Evolutionary conservation across 2,888 invertebrate genomes (phyloP).

Genomic region (Cerceris rybyensis): DNA sequence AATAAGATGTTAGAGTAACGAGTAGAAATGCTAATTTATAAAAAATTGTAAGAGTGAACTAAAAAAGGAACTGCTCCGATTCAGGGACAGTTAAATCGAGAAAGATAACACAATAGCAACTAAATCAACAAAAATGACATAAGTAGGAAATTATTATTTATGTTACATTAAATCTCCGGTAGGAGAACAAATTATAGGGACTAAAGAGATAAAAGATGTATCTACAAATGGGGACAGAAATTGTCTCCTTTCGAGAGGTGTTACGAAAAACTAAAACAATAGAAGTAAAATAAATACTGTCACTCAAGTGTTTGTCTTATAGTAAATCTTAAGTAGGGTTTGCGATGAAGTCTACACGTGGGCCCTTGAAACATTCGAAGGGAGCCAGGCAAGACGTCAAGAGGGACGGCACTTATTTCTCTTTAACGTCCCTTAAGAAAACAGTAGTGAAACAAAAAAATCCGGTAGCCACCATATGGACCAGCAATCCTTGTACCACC

Average conservation of each 20-base stretch:
- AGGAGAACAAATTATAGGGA: too few relatives aligned
- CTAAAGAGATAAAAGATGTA: too few relatives aligned
- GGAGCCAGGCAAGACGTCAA: conserved; percentile 21
- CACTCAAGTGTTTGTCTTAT: conserved; percentile 45
- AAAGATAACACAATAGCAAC: too few relatives aligned
- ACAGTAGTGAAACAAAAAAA: conserved; percentile 53
- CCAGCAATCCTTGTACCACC: conserved; percentile 36
- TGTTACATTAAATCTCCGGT: too few relatives aligned
- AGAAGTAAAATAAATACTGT: not conserved
- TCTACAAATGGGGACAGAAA: too few relatives aligned
- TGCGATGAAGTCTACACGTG: conserved; percentile 38
- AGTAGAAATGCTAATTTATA: not conserved
- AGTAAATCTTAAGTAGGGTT: conserved; percentile 51
- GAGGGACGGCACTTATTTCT: conserved; percentile 38
- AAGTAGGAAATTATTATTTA: too few relatives aligned
- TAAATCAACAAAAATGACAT: too few relatives aligned
- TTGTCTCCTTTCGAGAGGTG: not conserved
- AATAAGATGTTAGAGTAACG: not conserved
- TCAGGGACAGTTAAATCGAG: too few relatives aligned
- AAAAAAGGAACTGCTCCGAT: not conserved
- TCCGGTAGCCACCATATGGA: conserved; percentile 34
- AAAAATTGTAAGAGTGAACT: not conserved
- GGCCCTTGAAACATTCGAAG: conserved; percentile 42
- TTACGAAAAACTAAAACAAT: not conserved
- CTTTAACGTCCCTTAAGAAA: conserved; percentile 56